Evolutionary conservation across 2,797 vertebrate genomes (phyloP), one percentile per base, ranked within the genome.

Genomic region (Eulemur albifrons): DNA sequence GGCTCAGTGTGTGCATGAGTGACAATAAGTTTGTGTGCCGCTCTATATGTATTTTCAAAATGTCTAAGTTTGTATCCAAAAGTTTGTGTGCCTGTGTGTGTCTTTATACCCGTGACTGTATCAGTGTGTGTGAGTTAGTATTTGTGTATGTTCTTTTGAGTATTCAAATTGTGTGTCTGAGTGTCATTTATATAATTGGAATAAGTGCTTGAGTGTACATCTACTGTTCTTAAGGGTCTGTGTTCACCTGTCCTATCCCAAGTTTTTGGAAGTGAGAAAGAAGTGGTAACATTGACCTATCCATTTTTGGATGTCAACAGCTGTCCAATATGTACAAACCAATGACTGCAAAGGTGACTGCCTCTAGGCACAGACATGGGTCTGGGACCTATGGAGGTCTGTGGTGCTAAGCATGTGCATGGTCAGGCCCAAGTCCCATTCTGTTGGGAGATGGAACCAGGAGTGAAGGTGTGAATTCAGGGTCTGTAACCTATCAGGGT

Each of bases 201-300:
- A 10, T 70, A 88, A 85, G n/a, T 54, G 40, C 87, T 43, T 77
- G 38, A 75, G 50, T 50, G 48, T 52, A 27, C 14, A 72, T 61
- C 14, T 89, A 35, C 35, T 95, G 30, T 57, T 90, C 43, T 92
- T 79, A 76, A 91, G 11, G 25, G 1, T 63, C 77, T 80, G 25
- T 85, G 18, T 54, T 92, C 27, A 77, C 50, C 50, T 75, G 43
- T 93, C 38, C 57, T 77, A 86, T 48, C 40, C 57, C 21, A 96
- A 67, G 94, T 83, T 88, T 96, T 88, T 83, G 93, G 54, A 93
- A 92, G 40, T 69, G 61, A 94, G 84, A 88, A 95, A 85, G 52
- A 75, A 48, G 72, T 45, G 32, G 40, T 79, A 83, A 52, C 72
- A 93, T 40, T 23, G 59, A 94, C 30, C 38, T 30, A 38, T 73